These are phyloP conservation scores for Seriola aureovittata DNA, from an alignment of 2,113 vertebrate species.

Conservation along the genomic window DNA sequence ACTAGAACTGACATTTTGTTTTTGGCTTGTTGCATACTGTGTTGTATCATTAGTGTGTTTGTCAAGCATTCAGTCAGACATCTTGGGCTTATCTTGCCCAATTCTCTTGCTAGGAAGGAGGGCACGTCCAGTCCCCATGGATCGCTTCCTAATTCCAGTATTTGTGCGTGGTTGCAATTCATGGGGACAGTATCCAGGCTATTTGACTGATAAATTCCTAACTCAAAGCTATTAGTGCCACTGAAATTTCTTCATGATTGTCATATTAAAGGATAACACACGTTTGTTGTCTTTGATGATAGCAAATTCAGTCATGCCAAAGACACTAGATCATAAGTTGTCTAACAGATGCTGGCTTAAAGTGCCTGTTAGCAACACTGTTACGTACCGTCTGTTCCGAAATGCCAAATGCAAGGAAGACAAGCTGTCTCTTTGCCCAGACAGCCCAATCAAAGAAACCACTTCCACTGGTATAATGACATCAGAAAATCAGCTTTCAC, in stretches of 20 bases:
- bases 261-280: conserved; percentile 45
- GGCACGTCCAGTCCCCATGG: conserved; percentile 2
- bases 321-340: conserved; percentile 72
- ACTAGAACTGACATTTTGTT: conserved; percentile 3
- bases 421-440: conserved; percentile 75
- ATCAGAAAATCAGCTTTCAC: conserved; percentile 69
- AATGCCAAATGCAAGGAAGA: conserved; percentile 71
- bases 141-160: conserved; percentile 24
- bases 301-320: conserved; percentile 74
- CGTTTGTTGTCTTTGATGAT: conserved; percentile 54
- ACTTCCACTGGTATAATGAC: conserved; percentile 62
- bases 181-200: conserved; percentile 27
- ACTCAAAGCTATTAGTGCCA: conserved; percentile 49
- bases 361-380: conserved; percentile 74
- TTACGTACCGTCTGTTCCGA: conserved; percentile 77
- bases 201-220: conserved; percentile 52
- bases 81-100: conserved; percentile 17
- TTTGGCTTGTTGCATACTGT: conserved; percentile 10
- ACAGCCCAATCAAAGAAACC: conserved; percentile 74
- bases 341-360: conserved; percentile 79
- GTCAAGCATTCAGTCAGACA: conserved; percentile 11
- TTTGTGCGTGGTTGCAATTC: conserved; percentile 47
- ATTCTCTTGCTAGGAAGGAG: conserved; percentile 10
- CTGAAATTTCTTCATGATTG: conserved; percentile 49
- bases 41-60: conserved; percentile 20